Percentiles rank a stretch among this genome's conserved stretches.
These are phyloP conservation scores for Masnerella sp. DNA, from an alignment of 2,888 invertebrate species.

Conservation along the genomic window DNA sequence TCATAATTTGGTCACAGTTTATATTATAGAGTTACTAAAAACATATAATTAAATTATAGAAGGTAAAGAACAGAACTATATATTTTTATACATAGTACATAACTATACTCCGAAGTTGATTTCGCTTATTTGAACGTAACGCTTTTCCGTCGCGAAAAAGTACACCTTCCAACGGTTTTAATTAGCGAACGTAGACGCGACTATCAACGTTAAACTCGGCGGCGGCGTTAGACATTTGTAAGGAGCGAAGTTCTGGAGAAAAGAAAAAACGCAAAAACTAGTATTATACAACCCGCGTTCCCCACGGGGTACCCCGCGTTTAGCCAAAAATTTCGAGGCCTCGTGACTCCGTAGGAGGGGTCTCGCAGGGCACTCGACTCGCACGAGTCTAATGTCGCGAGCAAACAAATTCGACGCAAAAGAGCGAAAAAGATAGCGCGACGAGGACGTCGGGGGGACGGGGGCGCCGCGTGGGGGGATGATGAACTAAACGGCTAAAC, in stretches of 20 bases:
- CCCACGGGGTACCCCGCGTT: slow-evolving; percentile 24
- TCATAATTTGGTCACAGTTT: slow-evolving; percentile 23
- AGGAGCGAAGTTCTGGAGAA: no score
- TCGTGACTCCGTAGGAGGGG: slow-evolving; percentile 52
- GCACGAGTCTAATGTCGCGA: slow-evolving; percentile 58
- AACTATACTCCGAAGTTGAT: no score
- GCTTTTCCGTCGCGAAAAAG: no score
- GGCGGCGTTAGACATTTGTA: no score
- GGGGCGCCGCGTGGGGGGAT: slow-evolving; percentile 51
- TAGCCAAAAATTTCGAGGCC: slow-evolving; percentile 47
- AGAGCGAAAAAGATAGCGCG: slow-evolving; percentile 50
- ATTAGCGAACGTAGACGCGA: no score
- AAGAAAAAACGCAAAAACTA: slow-evolving; percentile 27
- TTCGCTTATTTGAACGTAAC: no score
- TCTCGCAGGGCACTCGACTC: slow-evolving; percentile 48
- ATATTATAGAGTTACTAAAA: slow-evolving; percentile 7
- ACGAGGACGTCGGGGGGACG: slow-evolving; percentile 30
- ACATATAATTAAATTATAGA: slow-evolving; percentile 6
- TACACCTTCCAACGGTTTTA: no score
- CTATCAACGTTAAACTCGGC: no score
- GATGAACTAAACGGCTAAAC: slow-evolving; percentile 61
- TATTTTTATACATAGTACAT: slow-evolving; percentile 38
- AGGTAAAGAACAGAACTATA: slow-evolving; percentile 16
- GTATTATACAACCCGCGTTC: slow-evolving; percentile 15
- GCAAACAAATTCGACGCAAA: slow-evolving; percentile 51